Evolutionary conservation across 2,797 vertebrate genomes (phyloP).

Genomic region (Poecile montanus): DNA sequence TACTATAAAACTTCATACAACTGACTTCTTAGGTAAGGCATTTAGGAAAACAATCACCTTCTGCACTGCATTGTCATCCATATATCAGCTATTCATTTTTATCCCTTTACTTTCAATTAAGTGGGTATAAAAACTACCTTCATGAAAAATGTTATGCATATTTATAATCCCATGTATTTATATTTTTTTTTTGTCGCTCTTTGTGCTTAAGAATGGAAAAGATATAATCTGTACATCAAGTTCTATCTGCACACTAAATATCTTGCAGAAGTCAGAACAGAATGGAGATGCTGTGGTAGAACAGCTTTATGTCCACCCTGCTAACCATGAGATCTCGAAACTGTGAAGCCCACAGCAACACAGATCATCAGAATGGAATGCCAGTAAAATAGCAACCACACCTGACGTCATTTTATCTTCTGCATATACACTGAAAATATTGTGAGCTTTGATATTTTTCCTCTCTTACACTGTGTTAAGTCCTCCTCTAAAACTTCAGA

Average conservation of each 20-base stretch:
- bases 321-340: neutral
- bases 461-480: neutral
- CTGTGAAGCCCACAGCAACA: neutral
- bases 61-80: neutral
- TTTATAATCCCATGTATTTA: neutral
- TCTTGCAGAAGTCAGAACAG: neutral
- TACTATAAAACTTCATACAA: neutral
- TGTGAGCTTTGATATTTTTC: neutral
- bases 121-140: neutral
- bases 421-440: neutral
- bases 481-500: neutral
- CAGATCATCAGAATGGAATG: neutral
- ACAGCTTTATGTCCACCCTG: neutral
- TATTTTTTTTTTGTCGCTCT: neutral
- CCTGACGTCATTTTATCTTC: neutral
- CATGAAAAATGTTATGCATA: neutral
- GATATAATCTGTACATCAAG: neutral
- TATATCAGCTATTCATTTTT: constrained; percentile 1
- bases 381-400: neutral
- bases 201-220: neutral
- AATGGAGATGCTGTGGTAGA: neutral
- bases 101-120: neutral
- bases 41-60: neutral
- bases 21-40: neutral
- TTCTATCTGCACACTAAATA: neutral